Conservation (phyloP, 2,888 invertebrate species). For the Cremastinae sp. region DNA sequence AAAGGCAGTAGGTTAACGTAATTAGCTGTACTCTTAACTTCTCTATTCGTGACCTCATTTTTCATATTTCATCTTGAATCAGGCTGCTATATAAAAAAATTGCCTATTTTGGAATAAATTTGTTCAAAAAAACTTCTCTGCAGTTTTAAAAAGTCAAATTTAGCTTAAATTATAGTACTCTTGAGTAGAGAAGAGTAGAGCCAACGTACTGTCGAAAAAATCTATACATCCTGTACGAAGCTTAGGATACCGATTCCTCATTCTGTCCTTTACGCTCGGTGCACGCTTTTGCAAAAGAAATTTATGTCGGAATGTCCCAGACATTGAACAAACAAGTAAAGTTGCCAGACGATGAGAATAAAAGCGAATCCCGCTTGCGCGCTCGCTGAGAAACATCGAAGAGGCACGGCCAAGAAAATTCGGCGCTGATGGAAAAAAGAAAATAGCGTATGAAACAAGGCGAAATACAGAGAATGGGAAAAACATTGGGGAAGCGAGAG, state of each 20-base stretch:
- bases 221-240: neutral
- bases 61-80: no score
- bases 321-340: conserved; percentile 64
- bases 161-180: no score
- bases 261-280: conserved; percentile 16
- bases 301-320: conserved; percentile 61
- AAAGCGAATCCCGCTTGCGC: conserved; percentile 29
- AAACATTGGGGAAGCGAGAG: conserved; percentile 16
- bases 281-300: conserved; percentile 50
- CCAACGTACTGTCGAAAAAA: no score
- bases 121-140: no score
- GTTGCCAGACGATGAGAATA: conserved; percentile 63
- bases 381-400: neutral
- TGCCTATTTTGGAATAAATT: no score
- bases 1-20: no score
- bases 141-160: no score
- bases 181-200: no score
- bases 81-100: no score
- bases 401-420: conserved; percentile 18
- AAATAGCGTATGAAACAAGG: conserved; percentile 37
- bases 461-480: conserved; percentile 20
- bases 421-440: conserved; percentile 33
- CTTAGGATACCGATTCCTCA: neutral
- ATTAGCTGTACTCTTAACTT: no score
- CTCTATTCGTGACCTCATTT: no score